Percentiles rank a stretch among this genome's conserved stretches.
Evolutionary conservation across 2,797 vertebrate genomes (phyloP).

Genomic region (Coregonus ussuriensis): DNA sequence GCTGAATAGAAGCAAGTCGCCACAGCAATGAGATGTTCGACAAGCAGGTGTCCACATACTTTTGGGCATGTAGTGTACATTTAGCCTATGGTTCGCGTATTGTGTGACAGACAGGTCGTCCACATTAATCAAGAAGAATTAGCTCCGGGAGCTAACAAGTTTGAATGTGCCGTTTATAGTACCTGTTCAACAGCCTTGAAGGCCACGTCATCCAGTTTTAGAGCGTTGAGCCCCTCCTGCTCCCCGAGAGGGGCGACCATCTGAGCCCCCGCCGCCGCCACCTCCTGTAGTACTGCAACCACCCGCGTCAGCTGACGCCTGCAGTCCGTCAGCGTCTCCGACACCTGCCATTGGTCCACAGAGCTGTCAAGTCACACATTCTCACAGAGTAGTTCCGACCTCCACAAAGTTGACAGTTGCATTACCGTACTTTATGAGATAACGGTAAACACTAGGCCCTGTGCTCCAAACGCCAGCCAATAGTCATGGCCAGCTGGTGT

Average conservation of each 20-base stretch:
- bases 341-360: slow-evolving; percentile 73
- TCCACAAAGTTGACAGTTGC: not conserved
- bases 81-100: no score
- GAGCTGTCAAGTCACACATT: not conserved
- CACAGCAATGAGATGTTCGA: no score
- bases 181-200: slow-evolving; percentile 92
- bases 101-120: no score
- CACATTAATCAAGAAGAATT: no score
- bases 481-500: no score
- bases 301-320: slow-evolving; percentile 89
- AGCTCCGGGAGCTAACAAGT: no score
- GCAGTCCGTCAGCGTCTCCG: slow-evolving; percentile 86
- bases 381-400: not conserved
- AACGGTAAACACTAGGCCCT: no score
- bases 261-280: slow-evolving; percentile 89
- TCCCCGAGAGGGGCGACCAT: slow-evolving; percentile 84
- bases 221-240: slow-evolving; percentile 85
- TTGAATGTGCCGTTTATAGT: not conserved
- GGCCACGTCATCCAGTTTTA: slow-evolving; percentile 84
- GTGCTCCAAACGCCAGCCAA: no score
- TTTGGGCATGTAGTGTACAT: no score
- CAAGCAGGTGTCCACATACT: no score
- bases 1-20: no score
- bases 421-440: no score
- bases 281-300: slow-evolving; percentile 92